These are phyloP conservation scores for Proteles cristata DNA, from an alignment of 2,113 vertebrate genomes.

Conservation along the genomic window DNA sequence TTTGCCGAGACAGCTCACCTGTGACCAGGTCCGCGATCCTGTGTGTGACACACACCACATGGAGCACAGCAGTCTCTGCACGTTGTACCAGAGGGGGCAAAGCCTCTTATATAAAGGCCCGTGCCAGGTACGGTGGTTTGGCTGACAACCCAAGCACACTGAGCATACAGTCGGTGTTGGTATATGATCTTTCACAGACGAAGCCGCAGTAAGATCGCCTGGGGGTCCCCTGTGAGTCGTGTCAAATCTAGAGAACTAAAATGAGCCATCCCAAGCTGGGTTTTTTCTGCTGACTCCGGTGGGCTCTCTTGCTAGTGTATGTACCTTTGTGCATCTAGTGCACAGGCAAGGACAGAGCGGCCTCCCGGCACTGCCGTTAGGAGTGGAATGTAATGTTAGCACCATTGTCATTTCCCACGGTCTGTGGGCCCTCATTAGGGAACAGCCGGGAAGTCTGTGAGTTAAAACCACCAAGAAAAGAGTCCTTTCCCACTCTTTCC, in stretches of 20 bases:
- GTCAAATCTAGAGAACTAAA: neutral
- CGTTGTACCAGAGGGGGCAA: conserved; percentile 94
- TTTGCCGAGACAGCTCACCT: conserved; percentile 88
- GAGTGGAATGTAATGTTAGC: neutral
- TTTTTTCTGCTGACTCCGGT: neutral
- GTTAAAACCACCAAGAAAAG: neutral
- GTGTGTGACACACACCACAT: conserved; percentile 94
- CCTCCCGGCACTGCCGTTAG: neutral
- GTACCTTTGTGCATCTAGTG: neutral
- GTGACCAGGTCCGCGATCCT: conserved; percentile 92
- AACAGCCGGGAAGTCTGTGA: neutral
- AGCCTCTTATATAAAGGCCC: conserved; percentile 94
- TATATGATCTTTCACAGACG: neutral
- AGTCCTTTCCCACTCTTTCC: neutral
- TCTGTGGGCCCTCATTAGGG: neutral
- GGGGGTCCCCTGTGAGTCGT: neutral
- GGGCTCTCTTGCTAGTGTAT: neutral
- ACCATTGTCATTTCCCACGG: neutral
- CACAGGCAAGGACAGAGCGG: neutral
- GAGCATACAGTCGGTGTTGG: neutral
- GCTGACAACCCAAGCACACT: neutral
- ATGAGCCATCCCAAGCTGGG: neutral
- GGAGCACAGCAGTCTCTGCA: conserved; percentile 92
- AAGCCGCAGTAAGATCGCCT: neutral
- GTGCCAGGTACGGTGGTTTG: conserved; percentile 91